phyloP scores from a whole-genome alignment of 1,140 invertebrate species.

The Monochamus saltuarius region DNA sequence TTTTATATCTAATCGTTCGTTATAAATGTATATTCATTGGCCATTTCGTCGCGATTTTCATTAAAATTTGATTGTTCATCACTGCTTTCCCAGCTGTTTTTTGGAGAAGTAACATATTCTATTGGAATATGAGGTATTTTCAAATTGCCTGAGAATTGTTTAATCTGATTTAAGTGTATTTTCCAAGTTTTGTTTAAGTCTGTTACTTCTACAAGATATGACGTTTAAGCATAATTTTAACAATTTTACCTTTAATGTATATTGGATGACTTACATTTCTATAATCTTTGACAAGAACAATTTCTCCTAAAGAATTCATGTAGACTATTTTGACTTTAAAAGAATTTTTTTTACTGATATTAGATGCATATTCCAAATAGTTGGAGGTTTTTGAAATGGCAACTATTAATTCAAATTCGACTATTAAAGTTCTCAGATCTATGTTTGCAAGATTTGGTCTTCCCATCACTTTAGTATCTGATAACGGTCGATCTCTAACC shows the following conservation, averaged over 20 bases:
- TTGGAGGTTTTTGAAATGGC: slow-evolving; percentile 33
- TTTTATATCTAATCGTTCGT: no score
- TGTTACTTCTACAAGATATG: background rate
- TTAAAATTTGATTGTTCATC: no score
- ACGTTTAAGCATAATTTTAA: background rate
- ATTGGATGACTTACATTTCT: background rate
- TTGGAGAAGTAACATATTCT: no score
- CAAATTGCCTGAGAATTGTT: background rate
- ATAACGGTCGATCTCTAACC: slow-evolving; percentile 26
- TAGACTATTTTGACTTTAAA: slow-evolving; percentile 45
- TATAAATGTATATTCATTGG: no score
- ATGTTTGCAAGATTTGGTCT: slow-evolving; percentile 27
- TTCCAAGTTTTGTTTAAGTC: slow-evolving; percentile 8
- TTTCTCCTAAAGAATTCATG: slow-evolving; percentile 36
- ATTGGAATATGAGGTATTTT: no score
- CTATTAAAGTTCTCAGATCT: slow-evolving; percentile 19
- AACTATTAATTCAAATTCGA: slow-evolving; percentile 24
- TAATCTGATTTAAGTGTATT: background rate
- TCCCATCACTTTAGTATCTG: slow-evolving; percentile 15
- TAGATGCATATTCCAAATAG: slow-evolving; percentile 45
- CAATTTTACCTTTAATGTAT: slow-evolving; percentile 5
- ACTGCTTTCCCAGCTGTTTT: no score
- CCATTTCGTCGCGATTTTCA: no score
- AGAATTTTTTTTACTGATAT: slow-evolving; percentile 33
- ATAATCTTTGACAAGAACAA: background rate